Percentiles rank a stretch among this genome's conserved stretches.
These are phyloP conservation scores for Clostera curtula DNA, from an alignment of 2,888 invertebrate genomes.

Conservation along the genomic window DNA sequence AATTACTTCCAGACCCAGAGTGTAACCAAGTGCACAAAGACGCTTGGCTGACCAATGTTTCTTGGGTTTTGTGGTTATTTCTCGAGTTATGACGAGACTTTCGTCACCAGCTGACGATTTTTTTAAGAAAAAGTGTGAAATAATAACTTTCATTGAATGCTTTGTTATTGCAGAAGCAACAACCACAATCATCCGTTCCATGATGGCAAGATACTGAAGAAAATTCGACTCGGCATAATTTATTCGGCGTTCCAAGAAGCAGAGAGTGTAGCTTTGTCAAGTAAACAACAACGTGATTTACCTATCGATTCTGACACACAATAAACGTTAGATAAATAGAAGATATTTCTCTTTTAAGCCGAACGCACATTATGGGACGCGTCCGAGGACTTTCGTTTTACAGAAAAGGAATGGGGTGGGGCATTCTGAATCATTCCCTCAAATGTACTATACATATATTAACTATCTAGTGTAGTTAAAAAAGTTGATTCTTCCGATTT, in stretches of 20 bases:
- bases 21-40: no score
- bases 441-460: no score
- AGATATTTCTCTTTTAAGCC: background rate
- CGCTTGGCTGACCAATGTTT: no score
- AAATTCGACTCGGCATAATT: conserved; percentile 30
- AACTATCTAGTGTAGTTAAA: no score
- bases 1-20: no score
- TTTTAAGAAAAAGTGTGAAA: background rate
- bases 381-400: no score
- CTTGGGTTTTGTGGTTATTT: background rate
- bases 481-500: no score
- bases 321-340: background rate
- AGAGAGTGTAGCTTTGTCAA: conserved; percentile 13
- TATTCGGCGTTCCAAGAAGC: conserved; percentile 39
- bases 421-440: no score
- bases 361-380: no score
- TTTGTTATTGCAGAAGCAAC: conserved; percentile 28
- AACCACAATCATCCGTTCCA: conserved; percentile 53
- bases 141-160: background rate
- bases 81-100: background rate
- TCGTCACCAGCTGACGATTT: background rate
- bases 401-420: no score
- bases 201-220: conserved; percentile 46
- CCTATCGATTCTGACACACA: background rate
- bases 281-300: conserved; percentile 4